A percentile compares a stretch with the other conserved stretches of the same genome.
Evolutionary conservation across 2,888 invertebrate species (phyloP).

Genomic region (Resseliella maxima): DNA sequence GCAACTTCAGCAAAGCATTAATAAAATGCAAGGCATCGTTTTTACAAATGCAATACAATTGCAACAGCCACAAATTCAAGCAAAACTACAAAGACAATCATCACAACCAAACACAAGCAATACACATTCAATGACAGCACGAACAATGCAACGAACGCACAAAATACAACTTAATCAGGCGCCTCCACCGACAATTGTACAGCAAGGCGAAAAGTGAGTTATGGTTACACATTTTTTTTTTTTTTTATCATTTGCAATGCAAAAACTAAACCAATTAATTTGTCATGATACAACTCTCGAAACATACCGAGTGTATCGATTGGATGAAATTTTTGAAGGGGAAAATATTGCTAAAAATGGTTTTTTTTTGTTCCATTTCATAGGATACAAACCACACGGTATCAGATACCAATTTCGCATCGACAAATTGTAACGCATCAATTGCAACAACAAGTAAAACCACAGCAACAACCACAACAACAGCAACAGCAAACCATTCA

Average conservation of each 20-base stretch:
- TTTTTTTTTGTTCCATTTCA: too few relatives aligned
- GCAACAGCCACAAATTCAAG: conserved; percentile 10
- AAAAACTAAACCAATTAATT: background rate
- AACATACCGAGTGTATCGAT: too few relatives aligned
- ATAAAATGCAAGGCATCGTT: conserved; percentile 45
- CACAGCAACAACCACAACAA: conserved; percentile 31
- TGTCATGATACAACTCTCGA: too few relatives aligned
- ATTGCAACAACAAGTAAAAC: conserved; percentile 1
- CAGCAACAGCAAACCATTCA: conserved; percentile 54
- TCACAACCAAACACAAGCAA: conserved; percentile 30
- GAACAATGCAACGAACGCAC: conserved; percentile 37
- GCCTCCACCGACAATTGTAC: background rate
- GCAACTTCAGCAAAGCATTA: conserved; percentile 39
- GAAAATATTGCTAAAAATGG: too few relatives aligned
- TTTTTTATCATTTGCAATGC: background rate
- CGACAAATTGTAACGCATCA: conserved; percentile 56
- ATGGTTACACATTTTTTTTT: background rate
- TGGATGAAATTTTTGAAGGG: too few relatives aligned
- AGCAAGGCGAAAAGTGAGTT: conserved; percentile 38
- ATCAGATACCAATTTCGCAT: conserved; percentile 43
- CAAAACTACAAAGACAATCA: conserved; percentile 38
- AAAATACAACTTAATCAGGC: conserved; percentile 6
- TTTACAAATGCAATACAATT: conserved; percentile 32
- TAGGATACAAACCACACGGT: background rate
- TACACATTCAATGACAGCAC: background rate